phyloP scores from a whole-genome alignment of 2,888 invertebrate genomes.

The Marasmarcha lunaedactyla region DNA sequence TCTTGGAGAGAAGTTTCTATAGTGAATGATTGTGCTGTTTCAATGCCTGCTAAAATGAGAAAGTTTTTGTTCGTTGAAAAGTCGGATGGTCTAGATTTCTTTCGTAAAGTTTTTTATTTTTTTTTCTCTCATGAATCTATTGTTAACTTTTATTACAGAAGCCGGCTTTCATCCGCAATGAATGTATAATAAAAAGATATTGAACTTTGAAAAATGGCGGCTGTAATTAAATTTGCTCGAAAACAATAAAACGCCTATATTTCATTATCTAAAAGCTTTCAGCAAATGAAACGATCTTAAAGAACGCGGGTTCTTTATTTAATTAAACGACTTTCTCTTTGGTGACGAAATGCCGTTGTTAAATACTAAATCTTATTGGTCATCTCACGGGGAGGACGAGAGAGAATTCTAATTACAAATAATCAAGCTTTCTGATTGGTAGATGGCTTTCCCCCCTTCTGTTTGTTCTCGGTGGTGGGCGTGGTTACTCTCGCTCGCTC shows the following conservation, averaged over 20 bases:
- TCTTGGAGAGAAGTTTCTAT: slow-evolving; percentile 32
- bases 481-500: slow-evolving; percentile 61
- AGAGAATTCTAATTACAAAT: slow-evolving; percentile 68
- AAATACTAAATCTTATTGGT: slow-evolving; percentile 62
- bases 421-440: slow-evolving; percentile 66
- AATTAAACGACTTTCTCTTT: slow-evolving; percentile 33
- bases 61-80: slow-evolving; percentile 45
- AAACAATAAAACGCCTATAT: no score
- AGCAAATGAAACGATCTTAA: slow-evolving; percentile 34
- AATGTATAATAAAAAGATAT: no score
- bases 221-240: no score
- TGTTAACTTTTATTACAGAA: no score
- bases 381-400: slow-evolving; percentile 56
- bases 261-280: slow-evolving; percentile 27
- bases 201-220: no score
- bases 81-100: slow-evolving; percentile 37
- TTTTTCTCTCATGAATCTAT: background rate
- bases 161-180: no score
- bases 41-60: slow-evolving; percentile 46
- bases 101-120: slow-evolving; percentile 17
- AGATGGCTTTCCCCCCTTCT: slow-evolving; percentile 50
- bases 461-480: slow-evolving; percentile 63
- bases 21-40: slow-evolving; percentile 65
- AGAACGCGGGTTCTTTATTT: slow-evolving; percentile 40
- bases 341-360: slow-evolving; percentile 37